Evolutionary conservation across 2,888 invertebrate species (phyloP), one percentile per base, ranked within the genome.

Genomic region (Strigamia crassipes): DNA sequence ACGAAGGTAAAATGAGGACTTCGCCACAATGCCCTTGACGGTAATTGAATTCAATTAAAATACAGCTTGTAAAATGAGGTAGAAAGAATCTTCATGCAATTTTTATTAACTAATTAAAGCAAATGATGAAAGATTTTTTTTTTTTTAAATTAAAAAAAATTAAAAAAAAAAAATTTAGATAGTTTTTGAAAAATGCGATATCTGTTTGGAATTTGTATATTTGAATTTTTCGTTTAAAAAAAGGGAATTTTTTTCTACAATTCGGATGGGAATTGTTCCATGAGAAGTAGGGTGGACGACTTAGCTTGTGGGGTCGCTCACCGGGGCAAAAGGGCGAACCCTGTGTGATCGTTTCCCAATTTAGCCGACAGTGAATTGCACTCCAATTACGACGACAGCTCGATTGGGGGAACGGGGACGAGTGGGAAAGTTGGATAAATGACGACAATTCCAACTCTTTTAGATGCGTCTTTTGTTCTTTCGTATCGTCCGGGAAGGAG

Each of bases 21-120:
- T 31, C n/a, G 31, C 73, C 73, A 31, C 73, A 73, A 73, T 73
- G 73, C 73, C 73, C 73, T 73, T 73, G 73, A 73, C 73, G 27
- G 27, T 73, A 73, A 73, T 73, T 73, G 73, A 73, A 73, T 73
- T 73, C 73, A 73, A 73, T 73, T 73, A 73, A 73, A 73, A 73
- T 73, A 73, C 5, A 73, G 27, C 73, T 31, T 31, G 31, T 31
- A 31, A 73, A 73, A 27, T 73, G 73, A 73, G 31, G 73, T 73
- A 73, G 31, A 73, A 27, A 73, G 73, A 73, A 73, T 31, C 73
- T 27, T 27, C 31, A 18, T 31, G 27, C 27, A 73, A 73, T 73
- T 73, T 73, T 73, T 13, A 31, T 31, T 73, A 73, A 73, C 27
- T 73, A 27, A 73, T 73, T 73, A 73, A 27, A 73, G 31, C 73